Base-by-base conservation (phyloP, 2,888 invertebrate genomes). In the Parasteatoda lunata region DNA sequence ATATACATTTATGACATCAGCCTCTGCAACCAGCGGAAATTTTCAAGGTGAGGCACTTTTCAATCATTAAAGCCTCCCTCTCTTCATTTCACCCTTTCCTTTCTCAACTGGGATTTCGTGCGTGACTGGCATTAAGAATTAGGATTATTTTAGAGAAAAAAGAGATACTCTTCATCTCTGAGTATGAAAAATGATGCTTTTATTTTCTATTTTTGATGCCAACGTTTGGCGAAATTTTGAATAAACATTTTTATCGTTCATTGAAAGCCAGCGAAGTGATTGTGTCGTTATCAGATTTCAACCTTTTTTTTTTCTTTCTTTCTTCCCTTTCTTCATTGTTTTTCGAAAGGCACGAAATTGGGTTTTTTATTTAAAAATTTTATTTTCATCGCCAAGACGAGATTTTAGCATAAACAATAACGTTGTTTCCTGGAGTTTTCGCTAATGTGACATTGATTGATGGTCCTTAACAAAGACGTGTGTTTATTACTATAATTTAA, bases 21-120 rank as follows among this genome's bases (percentile, higher is more conserved):
- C 73, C 68, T 48, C 73, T 47, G 54, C 75, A 75, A 75, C 81
- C 54, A 48, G 70, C 51, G 48, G 47, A 73, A 69, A 72, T 6
- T 80, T 75, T 81, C 81, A 81, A 81, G 81, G 81, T 81, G 75
- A 81, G 81, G 81, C 81, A 81, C 66, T 81, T 75, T 75, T 52
- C n/a, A 47, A 64, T 51, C 68, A 49, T 59, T 59, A 59, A 13
- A 30, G 30, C 59, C 68, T 72, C 54, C 47, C 65, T 52, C 72
- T 48, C 45, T 65, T 30, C 65, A 48, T 80, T 51, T 73, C 66
- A n/a, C 51, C 30, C 52, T 47, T 68, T 68, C 68, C 30, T 54
- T 68, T 73, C 48, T 45, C 51, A 7, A n/a, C 45, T 73, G 52
- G 59, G 48, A 65, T 59, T 59, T 64, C 47, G 47, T 68, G 81